Base-by-base conservation (phyloP, 2,113 vertebrate species). In the Barnardius zonarius region DNA sequence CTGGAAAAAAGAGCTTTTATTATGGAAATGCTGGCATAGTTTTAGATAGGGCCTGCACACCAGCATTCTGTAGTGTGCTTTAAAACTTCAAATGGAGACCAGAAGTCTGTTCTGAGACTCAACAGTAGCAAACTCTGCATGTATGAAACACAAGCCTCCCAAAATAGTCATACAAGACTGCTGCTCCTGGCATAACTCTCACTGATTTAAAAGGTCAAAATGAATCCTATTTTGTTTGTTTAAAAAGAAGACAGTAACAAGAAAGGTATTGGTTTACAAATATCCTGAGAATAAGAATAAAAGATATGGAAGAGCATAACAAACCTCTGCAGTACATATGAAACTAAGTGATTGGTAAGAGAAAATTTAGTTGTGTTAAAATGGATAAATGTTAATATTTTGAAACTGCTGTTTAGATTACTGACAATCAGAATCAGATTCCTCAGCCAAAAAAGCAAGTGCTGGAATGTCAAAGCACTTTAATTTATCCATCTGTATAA, bases 61-160 rank as follows among this genome's bases (percentile, higher is more conserved):
- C 51, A 84, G 23, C 48, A 52, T 61, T 68, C 43, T 16, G 17
- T 83, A 95, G 95, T 74, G 55, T 84, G 67, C 75, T 93, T 95
- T 97, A 95, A 93, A 93, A 92, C 33, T 68, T 72, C 67, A 95
- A 86, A 89, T 92, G 94, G 96, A 97, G 95, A 96, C 90, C 91
- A 96, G 79, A 90, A 96, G 95, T 96, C 95, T 39, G 39, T 39
- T 39, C 39, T 96, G 92, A 94, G 67, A 33, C 54, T 70, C 41
- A 82, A 92, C 90, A 91, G 93, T 86, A 95, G 90, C 93, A 89
- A 92, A 62, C 16, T 12, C 63, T 67, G 25, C 63, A 41, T 19
- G 30, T 13, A 48, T 39, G 76, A 92, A 94, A 88, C 37, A 74
- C 48, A 94, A 92, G 31, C 35, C 37, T 67, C 35, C 7, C 59